These are phyloP conservation scores for Anolis sagrei DNA, from an alignment of 2,113 vertebrate genomes.

Conservation along the genomic window DNA sequence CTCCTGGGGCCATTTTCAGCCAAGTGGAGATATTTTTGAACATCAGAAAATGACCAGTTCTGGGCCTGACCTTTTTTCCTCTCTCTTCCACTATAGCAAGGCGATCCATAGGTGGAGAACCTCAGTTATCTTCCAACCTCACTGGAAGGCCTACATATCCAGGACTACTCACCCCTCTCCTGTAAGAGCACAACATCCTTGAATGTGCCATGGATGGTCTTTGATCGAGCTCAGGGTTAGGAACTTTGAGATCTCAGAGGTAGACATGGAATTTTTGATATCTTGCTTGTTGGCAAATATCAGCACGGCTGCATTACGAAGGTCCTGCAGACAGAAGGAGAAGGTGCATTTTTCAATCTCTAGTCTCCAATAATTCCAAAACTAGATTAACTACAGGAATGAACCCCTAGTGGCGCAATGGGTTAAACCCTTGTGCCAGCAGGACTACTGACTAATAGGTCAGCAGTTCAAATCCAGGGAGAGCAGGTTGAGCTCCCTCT, in stretches of 20 bases:
- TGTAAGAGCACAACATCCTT: conserved; percentile 86
- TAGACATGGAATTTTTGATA: conserved; percentile 83
- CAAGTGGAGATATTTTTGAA: too few relatives aligned
- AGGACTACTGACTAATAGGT: too few relatives aligned
- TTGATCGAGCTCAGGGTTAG: conserved; percentile 83
- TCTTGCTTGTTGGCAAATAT: conserved; percentile 90
- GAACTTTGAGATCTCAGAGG: conserved; percentile 80
- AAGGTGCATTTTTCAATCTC: background rate
- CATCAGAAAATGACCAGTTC: background rate
- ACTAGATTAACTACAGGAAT: background rate
- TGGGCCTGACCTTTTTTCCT: too few relatives aligned
- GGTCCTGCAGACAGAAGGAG: conserved; percentile 71
- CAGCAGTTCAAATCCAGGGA: too few relatives aligned
- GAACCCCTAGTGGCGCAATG: too few relatives aligned
- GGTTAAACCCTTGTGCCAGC: too few relatives aligned
- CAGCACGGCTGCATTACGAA: conserved; percentile 80
- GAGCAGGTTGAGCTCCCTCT: too few relatives aligned
- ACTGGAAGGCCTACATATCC: background rate
- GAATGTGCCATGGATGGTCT: conserved; percentile 84
- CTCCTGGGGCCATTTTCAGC: too few relatives aligned
- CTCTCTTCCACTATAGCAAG: too few relatives aligned
- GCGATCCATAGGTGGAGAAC: background rate
- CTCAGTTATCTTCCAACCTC: background rate
- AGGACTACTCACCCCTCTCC: conserved; percentile 83
- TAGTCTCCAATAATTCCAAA: background rate